A percentile compares a stretch with the other conserved stretches of the same genome.
Evolutionary conservation across 2,113 vertebrate species (phyloP).

Genomic region (Pholis gunnellus): DNA sequence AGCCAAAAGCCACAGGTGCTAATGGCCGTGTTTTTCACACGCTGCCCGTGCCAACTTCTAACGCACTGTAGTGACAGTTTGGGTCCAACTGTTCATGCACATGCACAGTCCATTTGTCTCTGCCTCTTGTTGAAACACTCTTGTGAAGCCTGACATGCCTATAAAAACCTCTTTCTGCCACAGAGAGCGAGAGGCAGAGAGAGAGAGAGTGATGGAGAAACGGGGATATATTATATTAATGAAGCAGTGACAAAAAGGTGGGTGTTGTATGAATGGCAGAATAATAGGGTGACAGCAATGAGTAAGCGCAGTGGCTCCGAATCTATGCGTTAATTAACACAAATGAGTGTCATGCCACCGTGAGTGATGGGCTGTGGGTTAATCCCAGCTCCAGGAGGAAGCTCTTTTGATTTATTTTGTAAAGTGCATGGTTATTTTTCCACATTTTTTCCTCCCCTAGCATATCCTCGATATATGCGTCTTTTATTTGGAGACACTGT

Average conservation of each 20-base stretch:
- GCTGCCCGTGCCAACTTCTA: conserved; percentile 47
- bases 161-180: conserved; percentile 49
- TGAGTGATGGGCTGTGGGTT: conserved; percentile 51
- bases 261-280: conserved; percentile 59
- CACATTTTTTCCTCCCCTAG: conserved; percentile 8
- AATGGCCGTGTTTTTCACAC: conserved; percentile 65
- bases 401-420: conserved; percentile 50
- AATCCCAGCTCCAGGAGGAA: conserved; percentile 50
- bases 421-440: conserved; percentile 42
- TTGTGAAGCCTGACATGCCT: conserved; percentile 48
- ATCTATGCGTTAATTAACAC: conserved; percentile 75
- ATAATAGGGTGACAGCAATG: conserved; percentile 54
- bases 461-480: conserved; percentile 53
- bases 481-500: conserved; percentile 53
- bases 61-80: conserved; percentile 63
- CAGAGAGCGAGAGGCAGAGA: conserved; percentile 12
- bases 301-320: conserved; percentile 46
- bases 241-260: conserved; percentile 62
- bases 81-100: conserved; percentile 68
- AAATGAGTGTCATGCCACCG: conserved; percentile 55
- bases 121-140: conserved; percentile 58
- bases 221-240: conserved; percentile 67
- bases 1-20: conserved; percentile 73
- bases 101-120: conserved; percentile 72
- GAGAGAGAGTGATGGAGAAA: conserved; percentile 33